Evolutionary conservation across 2,888 invertebrate species (phyloP).

Genomic region (Sialis lutaria): DNA sequence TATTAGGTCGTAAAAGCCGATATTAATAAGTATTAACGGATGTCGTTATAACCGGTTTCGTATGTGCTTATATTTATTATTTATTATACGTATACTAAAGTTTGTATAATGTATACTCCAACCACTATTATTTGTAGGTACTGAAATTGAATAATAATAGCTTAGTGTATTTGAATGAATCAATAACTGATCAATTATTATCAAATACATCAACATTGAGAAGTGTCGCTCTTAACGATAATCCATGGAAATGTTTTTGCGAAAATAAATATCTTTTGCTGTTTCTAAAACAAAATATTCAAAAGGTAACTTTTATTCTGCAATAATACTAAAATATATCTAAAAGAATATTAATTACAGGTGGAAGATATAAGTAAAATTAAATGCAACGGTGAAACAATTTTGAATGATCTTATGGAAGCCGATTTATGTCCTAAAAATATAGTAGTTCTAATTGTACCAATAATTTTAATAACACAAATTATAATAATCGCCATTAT

Average conservation of each 20-base stretch:
- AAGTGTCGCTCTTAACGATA: constrained; percentile 26
- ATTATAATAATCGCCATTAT: constrained; percentile 22
- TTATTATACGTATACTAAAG: no score
- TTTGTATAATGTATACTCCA: no score
- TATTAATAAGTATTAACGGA: no score
- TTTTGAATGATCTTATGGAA: constrained; percentile 18
- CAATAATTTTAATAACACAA: constrained; percentile 27
- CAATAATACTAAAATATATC: neutral
- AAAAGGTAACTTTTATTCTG: constrained; percentile 13
- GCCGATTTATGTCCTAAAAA: constrained; percentile 27
- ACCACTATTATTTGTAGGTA: no score
- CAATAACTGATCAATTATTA: constrained; percentile 23
- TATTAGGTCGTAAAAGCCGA: no score
- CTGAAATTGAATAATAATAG: constrained; percentile 26
- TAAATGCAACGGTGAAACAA: constrained; percentile 15
- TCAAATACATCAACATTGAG: constrained; percentile 21
- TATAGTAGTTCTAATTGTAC: constrained; percentile 22
- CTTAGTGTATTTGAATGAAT: constrained; percentile 27
- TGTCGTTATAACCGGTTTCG: no score
- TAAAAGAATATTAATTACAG: constrained; percentile 12
- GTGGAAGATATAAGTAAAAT: constrained; percentile 16
- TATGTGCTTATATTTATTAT: no score
- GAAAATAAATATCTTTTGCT: constrained; percentile 25
- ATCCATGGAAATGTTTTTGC: constrained; percentile 44
- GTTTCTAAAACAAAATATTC: constrained; percentile 23